Percentiles rank a stretch among this genome's conserved stretches.
These are phyloP conservation scores for Iphiclides podalirius DNA, from an alignment of 2,888 invertebrate genomes.

Conservation along the genomic window DNA sequence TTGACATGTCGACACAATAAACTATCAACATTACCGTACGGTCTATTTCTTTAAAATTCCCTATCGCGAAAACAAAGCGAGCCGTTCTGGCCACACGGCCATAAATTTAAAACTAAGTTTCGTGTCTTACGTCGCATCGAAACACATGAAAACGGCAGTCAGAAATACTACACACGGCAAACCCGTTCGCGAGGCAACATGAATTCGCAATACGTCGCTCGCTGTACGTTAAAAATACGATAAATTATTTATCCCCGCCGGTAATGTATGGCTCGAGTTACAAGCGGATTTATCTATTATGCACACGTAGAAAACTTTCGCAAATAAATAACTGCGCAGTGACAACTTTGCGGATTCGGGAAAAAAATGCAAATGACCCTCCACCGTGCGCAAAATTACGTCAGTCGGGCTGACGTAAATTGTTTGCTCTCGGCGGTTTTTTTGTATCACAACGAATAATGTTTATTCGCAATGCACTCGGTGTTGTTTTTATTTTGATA, in stretches of 20 bases:
- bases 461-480: slow-evolving; percentile 1
- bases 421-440: slow-evolving; percentile 24
- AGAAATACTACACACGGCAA: slow-evolving; percentile 15
- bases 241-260: slow-evolving; percentile 37
- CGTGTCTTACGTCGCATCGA: slow-evolving; percentile 18
- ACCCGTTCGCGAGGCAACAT: slow-evolving; percentile 27
- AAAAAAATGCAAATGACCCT: slow-evolving; percentile 28
- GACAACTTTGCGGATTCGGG: slow-evolving; percentile 24
- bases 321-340: slow-evolving; percentile 27
- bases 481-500: not conserved
- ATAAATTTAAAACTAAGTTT: slow-evolving; percentile 21
- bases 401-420: slow-evolving; percentile 29
- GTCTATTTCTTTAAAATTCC: slow-evolving; percentile 1
- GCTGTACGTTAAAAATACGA: slow-evolving; percentile 34
- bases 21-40: too few relatives aligned
- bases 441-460: slow-evolving; percentile 27
- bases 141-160: slow-evolving; percentile 23
- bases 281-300: slow-evolving; percentile 26
- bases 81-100: slow-evolving; percentile 10
- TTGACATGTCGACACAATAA: too few relatives aligned
- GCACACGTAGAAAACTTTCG: slow-evolving; percentile 24
- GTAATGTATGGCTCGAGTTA: slow-evolving; percentile 26
- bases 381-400: slow-evolving; percentile 12
- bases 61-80: slow-evolving; percentile 6
- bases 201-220: slow-evolving; percentile 29